Base-by-base conservation (phyloP, 2,113 vertebrate species). In the Progne subis region DNA sequence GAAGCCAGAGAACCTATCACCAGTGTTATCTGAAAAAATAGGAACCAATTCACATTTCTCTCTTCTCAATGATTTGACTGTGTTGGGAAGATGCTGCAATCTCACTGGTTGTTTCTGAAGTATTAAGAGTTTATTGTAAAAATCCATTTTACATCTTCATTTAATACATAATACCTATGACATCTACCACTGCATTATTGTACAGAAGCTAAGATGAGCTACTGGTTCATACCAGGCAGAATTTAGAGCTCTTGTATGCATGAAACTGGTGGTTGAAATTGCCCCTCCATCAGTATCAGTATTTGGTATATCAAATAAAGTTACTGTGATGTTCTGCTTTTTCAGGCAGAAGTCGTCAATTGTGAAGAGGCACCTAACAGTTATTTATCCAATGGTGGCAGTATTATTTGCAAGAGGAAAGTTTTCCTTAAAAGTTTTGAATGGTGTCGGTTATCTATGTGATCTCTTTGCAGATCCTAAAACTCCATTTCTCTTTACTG, bases 391-490 rank as follows among this genome's bases (percentile, higher is more conserved):
- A 32, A 28, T 43, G 43, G 18, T 47, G 39, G 47, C 29, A 6
- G 7, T 44, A 25, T 43, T 70, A 43, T n/a, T 59, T 65, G 13
- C 21, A 74, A 67, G 47, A 81, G 46, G n/a, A 55, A 46, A 29
- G 32, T 74, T 80, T 72, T 79, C 69, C 16, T 83, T 67, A 4
- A 5, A 84, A 71, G 6, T 21, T 10, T 59, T 68, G 24, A 26
- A 13, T 77, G 37, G 31, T 69, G 28, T 3, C 32, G 1, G 0
- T 69, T 81, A 49, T n/a, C 16, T 34, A 0, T 69, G 46, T 70
- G n/a, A 57, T 74, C n/a, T 81, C 31, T 65, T 88, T 83, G 55
- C 55, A 89, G 64, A 28, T 34, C 43, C 39, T 77, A 50, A 69
- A 78, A 43, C 23, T 59, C 3, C 0, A 14, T 70, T 70, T 49